Base-by-base conservation (phyloP, 2,113 vertebrate species). In the Cervus canadensis region DNA sequence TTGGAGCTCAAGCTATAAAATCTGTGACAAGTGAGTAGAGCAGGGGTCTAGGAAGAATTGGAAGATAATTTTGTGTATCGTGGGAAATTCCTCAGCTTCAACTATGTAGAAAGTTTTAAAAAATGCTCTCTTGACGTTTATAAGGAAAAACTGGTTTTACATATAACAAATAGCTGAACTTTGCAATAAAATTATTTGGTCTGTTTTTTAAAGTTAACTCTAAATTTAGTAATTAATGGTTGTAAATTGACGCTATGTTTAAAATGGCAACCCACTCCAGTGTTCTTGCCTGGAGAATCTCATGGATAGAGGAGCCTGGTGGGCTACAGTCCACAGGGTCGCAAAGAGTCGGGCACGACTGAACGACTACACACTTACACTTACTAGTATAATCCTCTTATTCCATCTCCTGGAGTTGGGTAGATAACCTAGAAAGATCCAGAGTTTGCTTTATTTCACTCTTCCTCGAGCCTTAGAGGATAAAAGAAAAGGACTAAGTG, bases 161-260 rank as follows among this genome's bases (percentile, higher is more conserved):
- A 43, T 26, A 13, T 2, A 78, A 54, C 36, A 83, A 64, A 52
- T 71, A 62, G 23, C 5, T 91, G 45, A 78, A 40, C 43, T 87
- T 57, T 94, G 23, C 2, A 64, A 30, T 50, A 62, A 33, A 48
- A 52, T 82, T 60, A 45, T 71, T 85, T n/a, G 4, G 25, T 89
- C 25, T 88, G 7, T 93, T 96, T 86, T 56, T 64, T n/a, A 76
- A 94, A 96, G 16, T 93, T 82, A 94, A 62, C 74, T 88, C 3
- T 25, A 67, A 64, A 1, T 76, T 43, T 76, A 76, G 36, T 76
- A 43, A 15, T 43, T 25, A 43, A 40, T 64, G 19, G 45, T 48
- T 85, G 10, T 50, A 79, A 67, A 67, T 54, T 36, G 84, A 81
- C 64, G 67, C 15, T 1, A 7, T 43, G 28, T 81, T 95, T 40